A percentile compares a stretch with the other conserved stretches of the same genome.
Evolutionary conservation across 2,797 vertebrate species (phyloP).

Genomic region (Sylvia borin): DNA sequence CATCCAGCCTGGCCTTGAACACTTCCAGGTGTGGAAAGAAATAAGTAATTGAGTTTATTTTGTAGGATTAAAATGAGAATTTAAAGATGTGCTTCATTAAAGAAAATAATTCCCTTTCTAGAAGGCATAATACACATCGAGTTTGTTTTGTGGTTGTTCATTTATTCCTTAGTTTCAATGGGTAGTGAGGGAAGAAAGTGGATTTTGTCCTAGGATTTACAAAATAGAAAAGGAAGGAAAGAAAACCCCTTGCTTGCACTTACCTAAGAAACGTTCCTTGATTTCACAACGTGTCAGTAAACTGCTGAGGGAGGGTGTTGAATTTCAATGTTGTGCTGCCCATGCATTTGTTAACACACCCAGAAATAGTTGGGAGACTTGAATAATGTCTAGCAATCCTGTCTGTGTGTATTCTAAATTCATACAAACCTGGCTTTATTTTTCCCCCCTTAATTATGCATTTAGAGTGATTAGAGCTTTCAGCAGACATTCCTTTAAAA

Average conservation of each 20-base stretch:
- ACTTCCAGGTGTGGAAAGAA: neutral
- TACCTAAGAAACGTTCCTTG: neutral
- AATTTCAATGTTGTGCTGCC: neutral
- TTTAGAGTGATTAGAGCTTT: neutral
- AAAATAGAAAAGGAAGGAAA: neutral
- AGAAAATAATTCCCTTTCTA: neutral
- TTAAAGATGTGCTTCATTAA: neutral
- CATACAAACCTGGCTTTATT: neutral
- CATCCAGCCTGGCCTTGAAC: neutral
- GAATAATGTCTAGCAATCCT: neutral
- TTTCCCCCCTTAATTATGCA: neutral
- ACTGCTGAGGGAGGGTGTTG: neutral
- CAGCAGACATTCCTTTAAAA: neutral
- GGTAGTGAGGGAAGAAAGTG: neutral
- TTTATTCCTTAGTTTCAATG: neutral
- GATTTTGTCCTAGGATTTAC: neutral
- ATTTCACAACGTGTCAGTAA: neutral
- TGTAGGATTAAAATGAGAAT: neutral
- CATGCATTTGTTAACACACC: neutral
- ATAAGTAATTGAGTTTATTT: neutral
- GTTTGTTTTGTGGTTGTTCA: neutral
- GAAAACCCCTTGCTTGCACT: neutral
- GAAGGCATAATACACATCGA: neutral
- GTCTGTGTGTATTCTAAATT: neutral
- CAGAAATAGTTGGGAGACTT: neutral